These are phyloP conservation scores for Emydocephalus ijimae DNA, from an alignment of 2,113 vertebrate genomes.

Conservation along the genomic window DNA sequence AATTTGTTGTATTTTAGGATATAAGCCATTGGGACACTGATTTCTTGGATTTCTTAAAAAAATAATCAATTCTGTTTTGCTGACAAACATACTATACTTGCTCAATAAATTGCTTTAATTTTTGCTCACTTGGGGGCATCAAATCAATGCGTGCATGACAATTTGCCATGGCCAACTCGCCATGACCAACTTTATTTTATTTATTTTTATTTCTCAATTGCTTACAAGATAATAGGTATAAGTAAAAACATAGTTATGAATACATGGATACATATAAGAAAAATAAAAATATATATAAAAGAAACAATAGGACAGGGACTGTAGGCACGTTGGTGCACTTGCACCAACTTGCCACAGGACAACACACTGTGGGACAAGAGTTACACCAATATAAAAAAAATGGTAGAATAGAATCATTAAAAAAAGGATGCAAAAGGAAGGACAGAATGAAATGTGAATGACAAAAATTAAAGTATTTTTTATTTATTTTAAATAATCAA, in stretches of 20 bases:
- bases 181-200: background rate
- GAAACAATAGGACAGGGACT: too few relatives aligned
- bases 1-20: constrained; percentile 3
- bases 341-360: background rate
- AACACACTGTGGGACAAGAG: background rate
- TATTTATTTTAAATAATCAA: background rate
- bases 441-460: background rate
- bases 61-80: background rate
- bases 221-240: too few relatives aligned
- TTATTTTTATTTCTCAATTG: too few relatives aligned
- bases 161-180: background rate
- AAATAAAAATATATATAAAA: too few relatives aligned
- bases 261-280: too few relatives aligned
- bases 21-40: background rate
- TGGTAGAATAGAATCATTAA: background rate
- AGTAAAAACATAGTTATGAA: too few relatives aligned
- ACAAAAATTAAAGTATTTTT: background rate
- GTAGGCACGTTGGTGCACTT: too few relatives aligned
- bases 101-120: background rate
- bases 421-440: background rate
- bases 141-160: background rate
- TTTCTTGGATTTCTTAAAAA: constrained; percentile 19
- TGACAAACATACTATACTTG: constrained; percentile 4
- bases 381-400: background rate
- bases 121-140: background rate